phyloP scores from a whole-genome alignment of 1,140 invertebrate genomes.

The Choristoneura fumiferana region DNA sequence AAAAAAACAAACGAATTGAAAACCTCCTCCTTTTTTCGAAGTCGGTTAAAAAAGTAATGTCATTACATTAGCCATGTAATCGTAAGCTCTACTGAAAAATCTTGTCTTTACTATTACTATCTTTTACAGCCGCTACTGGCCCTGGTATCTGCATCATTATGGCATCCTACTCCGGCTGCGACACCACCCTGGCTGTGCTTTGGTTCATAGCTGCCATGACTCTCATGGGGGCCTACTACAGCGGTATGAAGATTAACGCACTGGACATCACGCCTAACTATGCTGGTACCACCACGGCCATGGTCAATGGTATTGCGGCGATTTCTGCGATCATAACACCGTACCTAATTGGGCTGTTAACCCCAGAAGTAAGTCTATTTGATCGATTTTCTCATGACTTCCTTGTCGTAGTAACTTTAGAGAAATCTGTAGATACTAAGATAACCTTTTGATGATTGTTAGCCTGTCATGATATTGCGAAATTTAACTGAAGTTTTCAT shows the following conservation, averaged over 20 bases:
- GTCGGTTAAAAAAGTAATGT: too few relatives aligned
- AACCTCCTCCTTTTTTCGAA: too few relatives aligned
- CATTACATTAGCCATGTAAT: too few relatives aligned
- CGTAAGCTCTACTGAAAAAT: too few relatives aligned
- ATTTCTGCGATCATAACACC: conserved; percentile 89
- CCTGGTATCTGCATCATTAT: conserved; percentile 88
- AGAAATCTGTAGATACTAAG: too few relatives aligned
- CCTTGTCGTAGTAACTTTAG: too few relatives aligned
- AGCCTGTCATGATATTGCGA: too few relatives aligned
- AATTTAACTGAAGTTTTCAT: too few relatives aligned
- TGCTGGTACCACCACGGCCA: conserved; percentile 89
- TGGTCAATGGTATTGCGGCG: conserved; percentile 91
- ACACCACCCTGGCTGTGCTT: conserved; percentile 81
- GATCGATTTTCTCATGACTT: too few relatives aligned
- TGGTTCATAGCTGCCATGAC: conserved; percentile 86
- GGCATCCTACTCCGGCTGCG: conserved; percentile 89
- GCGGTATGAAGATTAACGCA: conserved; percentile 88
- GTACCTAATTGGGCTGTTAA: conserved; percentile 87
- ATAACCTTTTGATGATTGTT: too few relatives aligned
- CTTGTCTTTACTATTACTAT: conserved; percentile 4
- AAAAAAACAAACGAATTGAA: too few relatives aligned
- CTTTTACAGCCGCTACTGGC: conserved; percentile 82
- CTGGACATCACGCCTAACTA: conserved; percentile 91
- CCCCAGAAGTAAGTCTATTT: conserved; percentile 82
- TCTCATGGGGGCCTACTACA: conserved; percentile 87